These are phyloP conservation scores for Euplexia lucipara DNA, from an alignment of 2,888 invertebrate species.

Conservation along the genomic window DNA sequence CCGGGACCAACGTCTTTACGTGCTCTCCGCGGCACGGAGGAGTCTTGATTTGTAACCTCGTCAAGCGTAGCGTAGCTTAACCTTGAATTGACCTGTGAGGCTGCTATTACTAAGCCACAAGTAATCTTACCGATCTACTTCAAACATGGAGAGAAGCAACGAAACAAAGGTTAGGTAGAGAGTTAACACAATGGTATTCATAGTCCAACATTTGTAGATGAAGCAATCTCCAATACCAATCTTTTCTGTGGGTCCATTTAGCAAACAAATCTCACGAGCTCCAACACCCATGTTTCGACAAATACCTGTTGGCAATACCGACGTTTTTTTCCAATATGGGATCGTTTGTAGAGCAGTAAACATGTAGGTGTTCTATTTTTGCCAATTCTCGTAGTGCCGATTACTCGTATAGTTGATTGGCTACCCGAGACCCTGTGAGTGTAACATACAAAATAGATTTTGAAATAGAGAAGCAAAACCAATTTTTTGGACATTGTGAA, in stretches of 20 bases:
- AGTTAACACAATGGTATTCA: background rate
- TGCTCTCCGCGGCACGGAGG: too few relatives aligned
- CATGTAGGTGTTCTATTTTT: conserved; percentile 22
- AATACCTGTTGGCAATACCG: conserved; percentile 17
- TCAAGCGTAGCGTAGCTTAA: too few relatives aligned
- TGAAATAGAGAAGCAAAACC: background rate
- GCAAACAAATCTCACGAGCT: conserved; percentile 4
- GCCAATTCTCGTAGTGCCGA: conserved; percentile 20
- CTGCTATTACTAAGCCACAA: too few relatives aligned
- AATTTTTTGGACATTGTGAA: background rate
- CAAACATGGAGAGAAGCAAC: too few relatives aligned
- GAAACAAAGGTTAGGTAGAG: too few relatives aligned
- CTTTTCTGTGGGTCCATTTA: background rate
- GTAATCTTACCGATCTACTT: too few relatives aligned
- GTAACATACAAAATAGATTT: conserved; percentile 28
- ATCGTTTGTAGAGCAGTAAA: conserved; percentile 21
- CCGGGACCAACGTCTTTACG: too few relatives aligned
- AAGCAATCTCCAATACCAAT: conserved; percentile 9
- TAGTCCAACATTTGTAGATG: background rate
- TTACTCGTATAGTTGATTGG: conserved; percentile 24
- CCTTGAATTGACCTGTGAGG: too few relatives aligned
- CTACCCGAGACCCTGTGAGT: background rate
- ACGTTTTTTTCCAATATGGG: conserved; percentile 13
- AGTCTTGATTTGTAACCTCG: too few relatives aligned
- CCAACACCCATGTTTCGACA: conserved; percentile 7